Conservation (phyloP, 2,888 invertebrate genomes). For the Drosophila villosipedis region DNA sequence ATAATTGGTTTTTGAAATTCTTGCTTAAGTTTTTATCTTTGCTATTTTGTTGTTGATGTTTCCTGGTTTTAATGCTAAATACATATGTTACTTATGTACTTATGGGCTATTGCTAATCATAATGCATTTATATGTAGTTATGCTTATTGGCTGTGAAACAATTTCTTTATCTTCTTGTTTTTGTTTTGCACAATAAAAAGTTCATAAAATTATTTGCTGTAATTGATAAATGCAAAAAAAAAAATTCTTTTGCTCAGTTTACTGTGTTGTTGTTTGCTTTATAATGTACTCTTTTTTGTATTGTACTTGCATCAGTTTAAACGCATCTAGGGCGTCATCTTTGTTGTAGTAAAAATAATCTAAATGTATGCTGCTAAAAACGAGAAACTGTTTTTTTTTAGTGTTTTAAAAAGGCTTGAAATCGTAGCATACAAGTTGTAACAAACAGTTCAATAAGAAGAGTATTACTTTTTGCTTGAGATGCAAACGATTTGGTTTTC, state of each 20-base stretch:
- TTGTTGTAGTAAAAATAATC: slow-evolving; percentile 62
- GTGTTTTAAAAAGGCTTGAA: slow-evolving; percentile 35
- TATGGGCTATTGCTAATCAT: slow-evolving; percentile 81
- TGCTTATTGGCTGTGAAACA: slow-evolving; percentile 73
- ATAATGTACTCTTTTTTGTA: slow-evolving; percentile 44
- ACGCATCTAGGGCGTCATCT: slow-evolving; percentile 41
- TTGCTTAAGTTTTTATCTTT: slow-evolving; percentile 60
- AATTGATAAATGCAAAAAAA: slow-evolving; percentile 57
- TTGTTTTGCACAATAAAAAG: slow-evolving; percentile 46
- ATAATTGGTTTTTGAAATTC: slow-evolving; percentile 30
- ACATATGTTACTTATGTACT: slow-evolving; percentile 65
- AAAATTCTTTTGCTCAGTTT: slow-evolving; percentile 57
- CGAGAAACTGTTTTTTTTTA: slow-evolving; percentile 68
- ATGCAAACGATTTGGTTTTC: slow-evolving; percentile 47
- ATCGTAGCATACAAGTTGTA: slow-evolving; percentile 32
- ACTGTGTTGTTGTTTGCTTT: slow-evolving; percentile 36
- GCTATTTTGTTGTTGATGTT: slow-evolving; percentile 45
- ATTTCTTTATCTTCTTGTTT: slow-evolving; percentile 38
- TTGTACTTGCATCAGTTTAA: slow-evolving; percentile 82
- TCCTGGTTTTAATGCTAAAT: slow-evolving; percentile 44
- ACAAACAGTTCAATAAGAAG: slow-evolving; percentile 31
- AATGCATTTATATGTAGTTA: slow-evolving; percentile 63
- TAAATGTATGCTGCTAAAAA: slow-evolving; percentile 59
- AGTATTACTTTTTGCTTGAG: slow-evolving; percentile 34
- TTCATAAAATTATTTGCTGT: slow-evolving; percentile 28